A percentile compares a stretch with the other conserved stretches of the same genome.
These are phyloP conservation scores for Callopanchax toddi DNA, from an alignment of 2,113 vertebrate genomes.

Conservation along the genomic window DNA sequence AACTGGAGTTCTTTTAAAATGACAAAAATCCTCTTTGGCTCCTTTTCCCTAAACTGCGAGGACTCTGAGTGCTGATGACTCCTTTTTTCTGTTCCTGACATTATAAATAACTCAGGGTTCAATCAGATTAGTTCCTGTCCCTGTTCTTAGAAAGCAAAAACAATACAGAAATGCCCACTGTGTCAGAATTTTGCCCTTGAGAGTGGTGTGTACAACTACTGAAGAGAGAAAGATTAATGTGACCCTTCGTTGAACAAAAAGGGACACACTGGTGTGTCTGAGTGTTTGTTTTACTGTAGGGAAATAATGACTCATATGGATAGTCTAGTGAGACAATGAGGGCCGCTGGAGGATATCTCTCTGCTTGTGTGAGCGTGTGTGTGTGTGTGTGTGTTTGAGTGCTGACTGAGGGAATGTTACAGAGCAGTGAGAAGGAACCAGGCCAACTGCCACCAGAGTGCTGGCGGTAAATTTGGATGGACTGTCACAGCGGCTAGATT, in stretches of 20 bases:
- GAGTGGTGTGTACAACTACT: not conserved
- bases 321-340: constrained; percentile 64
- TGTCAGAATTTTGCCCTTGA: not conserved
- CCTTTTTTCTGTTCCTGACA: not conserved
- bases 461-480: constrained; percentile 72
- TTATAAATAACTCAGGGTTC: not conserved
- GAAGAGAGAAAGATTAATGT: constrained; percentile 1
- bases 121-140: not conserved
- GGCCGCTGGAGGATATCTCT: constrained; percentile 44
- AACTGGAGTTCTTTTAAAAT: no score
- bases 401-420: constrained; percentile 70
- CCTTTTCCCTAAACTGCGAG: no score
- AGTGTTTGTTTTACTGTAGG: constrained; percentile 43
- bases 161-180: constrained; percentile 6
- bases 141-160: not conserved
- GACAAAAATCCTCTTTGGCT: no score
- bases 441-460: constrained; percentile 77
- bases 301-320: constrained; percentile 66
- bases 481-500: constrained; percentile 68
- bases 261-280: constrained; percentile 26
- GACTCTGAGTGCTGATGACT: not conserved
- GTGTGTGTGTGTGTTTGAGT: constrained; percentile 32
- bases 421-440: constrained; percentile 69
- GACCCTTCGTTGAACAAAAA: constrained; percentile 26
- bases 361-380: constrained; percentile 32